Percentiles rank a stretch among this genome's conserved stretches.
phyloP scores from a whole-genome alignment of 2,888 invertebrate species.

The Aromia moschata region DNA sequence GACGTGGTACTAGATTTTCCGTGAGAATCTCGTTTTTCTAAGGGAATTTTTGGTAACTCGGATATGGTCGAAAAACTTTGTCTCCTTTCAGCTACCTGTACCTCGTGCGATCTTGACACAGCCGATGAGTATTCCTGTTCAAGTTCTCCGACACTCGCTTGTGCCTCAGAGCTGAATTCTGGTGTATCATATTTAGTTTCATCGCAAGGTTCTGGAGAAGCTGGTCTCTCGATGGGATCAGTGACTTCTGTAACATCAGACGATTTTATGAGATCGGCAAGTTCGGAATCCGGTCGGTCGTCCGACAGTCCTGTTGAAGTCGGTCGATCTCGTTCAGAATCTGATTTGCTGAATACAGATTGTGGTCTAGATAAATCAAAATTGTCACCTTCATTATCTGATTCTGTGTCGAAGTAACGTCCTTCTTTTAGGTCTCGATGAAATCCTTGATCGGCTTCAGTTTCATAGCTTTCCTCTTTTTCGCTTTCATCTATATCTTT shows the following conservation, averaged over 20 bases:
- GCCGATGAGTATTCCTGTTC: conserved; percentile 62
- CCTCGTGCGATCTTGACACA: conserved; percentile 42
- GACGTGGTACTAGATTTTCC: conserved; percentile 59
- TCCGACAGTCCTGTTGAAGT: conserved; percentile 58
- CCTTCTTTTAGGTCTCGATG: conserved; percentile 60
- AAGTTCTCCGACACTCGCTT: conserved; percentile 59
- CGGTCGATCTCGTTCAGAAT: conserved; percentile 58
- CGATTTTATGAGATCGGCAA: conserved; percentile 59
- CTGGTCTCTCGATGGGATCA: conserved; percentile 66
- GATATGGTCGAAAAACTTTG: conserved; percentile 58
- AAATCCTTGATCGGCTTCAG: conserved; percentile 63
- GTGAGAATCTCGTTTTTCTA: conserved; percentile 58
- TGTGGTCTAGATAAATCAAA: conserved; percentile 45
- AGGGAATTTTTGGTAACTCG: conserved; percentile 51
- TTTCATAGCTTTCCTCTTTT: conserved; percentile 61
- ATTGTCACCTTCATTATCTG: conserved; percentile 45
- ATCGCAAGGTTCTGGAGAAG: conserved; percentile 64
- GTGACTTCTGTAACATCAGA: conserved; percentile 56
- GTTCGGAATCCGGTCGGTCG: conserved; percentile 61
- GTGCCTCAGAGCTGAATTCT: conserved; percentile 56
- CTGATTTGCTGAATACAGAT: conserved; percentile 58
- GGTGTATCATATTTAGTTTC: conserved; percentile 61
- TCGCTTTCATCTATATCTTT: conserved; percentile 62
- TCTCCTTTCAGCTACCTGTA: conserved; percentile 50
- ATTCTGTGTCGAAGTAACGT: conserved; percentile 54